phyloP scores from a whole-genome alignment of 2,113 vertebrate genomes.

The Psittacara wagleri region DNA sequence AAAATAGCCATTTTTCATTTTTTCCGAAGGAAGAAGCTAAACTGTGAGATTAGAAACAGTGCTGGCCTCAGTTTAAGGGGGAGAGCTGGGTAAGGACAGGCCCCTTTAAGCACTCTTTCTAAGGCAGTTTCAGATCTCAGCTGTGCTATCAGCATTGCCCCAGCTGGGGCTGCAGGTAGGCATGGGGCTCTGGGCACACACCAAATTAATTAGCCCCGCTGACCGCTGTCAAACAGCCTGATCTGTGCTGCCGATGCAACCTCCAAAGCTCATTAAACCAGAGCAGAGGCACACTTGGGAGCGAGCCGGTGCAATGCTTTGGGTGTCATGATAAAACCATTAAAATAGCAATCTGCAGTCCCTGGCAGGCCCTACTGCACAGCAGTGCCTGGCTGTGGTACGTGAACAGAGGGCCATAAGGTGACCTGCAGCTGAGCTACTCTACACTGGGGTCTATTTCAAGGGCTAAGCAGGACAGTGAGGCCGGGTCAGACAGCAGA shows the following conservation, averaged over 20 bases:
- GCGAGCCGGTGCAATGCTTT: neutral
- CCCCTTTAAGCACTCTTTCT: neutral
- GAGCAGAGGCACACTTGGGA: neutral
- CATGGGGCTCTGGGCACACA: neutral
- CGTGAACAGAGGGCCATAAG: neutral
- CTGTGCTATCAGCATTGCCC: neutral
- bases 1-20: neutral
- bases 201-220: constrained; percentile 21
- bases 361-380: neutral
- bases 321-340: neutral
- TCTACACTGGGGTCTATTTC: neutral
- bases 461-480: neutral
- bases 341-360: neutral
- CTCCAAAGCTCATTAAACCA: constrained; percentile 37
- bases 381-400: neutral
- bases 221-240: neutral
- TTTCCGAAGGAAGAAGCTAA: neutral
- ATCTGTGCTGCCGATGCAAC: neutral
- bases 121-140: neutral
- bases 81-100: neutral
- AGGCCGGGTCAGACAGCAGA: neutral
- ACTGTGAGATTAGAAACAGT: neutral
- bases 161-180: neutral
- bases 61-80: neutral
- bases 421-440: neutral